These are phyloP conservation scores for Rhea pennata DNA, from an alignment of 2,113 vertebrate genomes.

Conservation along the genomic window DNA sequence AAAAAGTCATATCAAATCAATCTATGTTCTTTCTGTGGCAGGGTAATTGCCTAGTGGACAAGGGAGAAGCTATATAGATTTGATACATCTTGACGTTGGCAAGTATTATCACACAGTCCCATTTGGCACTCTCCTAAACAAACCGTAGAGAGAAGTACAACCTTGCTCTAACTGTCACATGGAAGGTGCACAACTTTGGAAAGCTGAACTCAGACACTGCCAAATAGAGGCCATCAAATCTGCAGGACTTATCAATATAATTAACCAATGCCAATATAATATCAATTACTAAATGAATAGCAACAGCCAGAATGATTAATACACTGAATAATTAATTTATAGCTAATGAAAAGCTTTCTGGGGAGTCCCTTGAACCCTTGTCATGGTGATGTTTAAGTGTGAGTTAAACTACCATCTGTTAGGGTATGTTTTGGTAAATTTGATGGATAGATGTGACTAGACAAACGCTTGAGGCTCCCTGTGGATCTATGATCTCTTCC, in stretches of 20 bases:
- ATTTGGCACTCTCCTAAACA: constrained; percentile 40
- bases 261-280: not conserved
- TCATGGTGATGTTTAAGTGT: not conserved
- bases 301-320: constrained; percentile 2
- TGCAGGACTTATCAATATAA: not conserved
- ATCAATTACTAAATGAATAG: not conserved
- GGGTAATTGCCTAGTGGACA: constrained; percentile 50
- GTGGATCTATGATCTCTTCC: not conserved
- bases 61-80: constrained; percentile 19
- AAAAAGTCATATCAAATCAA: constrained; percentile 52
- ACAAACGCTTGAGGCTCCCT: not conserved
- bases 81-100: constrained; percentile 51
- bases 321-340: not conserved
- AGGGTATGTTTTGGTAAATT: not conserved
- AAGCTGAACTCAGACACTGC: not conserved
- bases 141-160: not conserved
- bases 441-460: not conserved
- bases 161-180: not conserved
- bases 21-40: constrained; percentile 23
- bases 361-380: not conserved
- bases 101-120: constrained; percentile 39
- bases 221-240: not conserved
- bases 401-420: not conserved
- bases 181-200: not conserved
- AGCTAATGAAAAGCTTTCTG: not conserved